Evolutionary conservation across 2,888 invertebrate genomes (phyloP), one percentile per base, ranked within the genome.

Genomic region (Sesamia inferens): DNA sequence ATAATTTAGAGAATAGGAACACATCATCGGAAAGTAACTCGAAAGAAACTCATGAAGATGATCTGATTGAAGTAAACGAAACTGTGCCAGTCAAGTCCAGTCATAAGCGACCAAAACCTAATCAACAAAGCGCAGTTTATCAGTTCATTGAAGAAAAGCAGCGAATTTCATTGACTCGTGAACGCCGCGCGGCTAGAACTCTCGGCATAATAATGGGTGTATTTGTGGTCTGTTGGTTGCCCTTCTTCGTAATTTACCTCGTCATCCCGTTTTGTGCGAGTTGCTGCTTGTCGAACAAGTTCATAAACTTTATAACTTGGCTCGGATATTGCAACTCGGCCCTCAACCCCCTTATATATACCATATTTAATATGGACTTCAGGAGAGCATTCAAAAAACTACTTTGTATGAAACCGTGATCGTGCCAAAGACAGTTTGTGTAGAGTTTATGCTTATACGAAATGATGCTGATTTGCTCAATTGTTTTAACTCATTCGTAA

Each of bases 151-250:
- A 98, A 93, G 98, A 98, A 90, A 98, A 98, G 84, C 98, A 98
- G 92, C 97, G 98, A 82, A 98, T 99, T 87, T 99, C 99, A 0
- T 93, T 99, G 79, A 99, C 99, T 3, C 98, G 99, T 90, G 99
- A 99, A 92, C 97, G 99, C 71, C 97, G 99, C 58, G 99, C 99
- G 0, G 99, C 99, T 0, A 97, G 99, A 69, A 99, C 99, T 0
- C 97, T 99, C 5, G 99, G 99, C 39, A 99, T 99, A 73, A 99
- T 99, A 75, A 99, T 99, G 98, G 99, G 99, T 8, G 99, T 99
- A 0, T 99, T 99, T 92, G 99, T 99, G 65, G 97, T 99, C 14
- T 99, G 99, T 93, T 99, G 99, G 99, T 96, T 99, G 78, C 99
- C 99, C 7, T 99, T 99, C 96, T 99, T 99, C 94, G 97, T 99